These are phyloP conservation scores for Maconellicoccus hirsutus DNA, from an alignment of 1,140 invertebrate species.

Conservation along the genomic window DNA sequence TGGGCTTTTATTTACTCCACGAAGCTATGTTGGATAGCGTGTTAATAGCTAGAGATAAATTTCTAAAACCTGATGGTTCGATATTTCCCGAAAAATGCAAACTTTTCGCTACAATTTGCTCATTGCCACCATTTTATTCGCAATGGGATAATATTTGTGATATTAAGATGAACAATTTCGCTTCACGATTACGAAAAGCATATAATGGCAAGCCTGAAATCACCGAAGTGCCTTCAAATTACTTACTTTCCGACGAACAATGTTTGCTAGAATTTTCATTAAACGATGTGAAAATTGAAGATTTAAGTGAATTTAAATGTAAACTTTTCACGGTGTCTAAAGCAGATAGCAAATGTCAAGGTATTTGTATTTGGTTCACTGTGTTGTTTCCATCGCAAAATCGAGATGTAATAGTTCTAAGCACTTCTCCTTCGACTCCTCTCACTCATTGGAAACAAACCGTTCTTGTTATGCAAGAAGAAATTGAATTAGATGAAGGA, in stretches of 20 bases:
- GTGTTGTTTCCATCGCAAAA: conserved; percentile 33
- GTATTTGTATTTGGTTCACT: conserved; percentile 44
- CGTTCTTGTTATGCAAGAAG: conserved; percentile 45
- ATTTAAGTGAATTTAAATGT: conserved; percentile 33
- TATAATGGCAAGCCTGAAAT: conserved; percentile 35
- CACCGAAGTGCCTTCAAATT: conserved; percentile 32
- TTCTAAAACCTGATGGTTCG: conserved; percentile 51
- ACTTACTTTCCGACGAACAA: conserved; percentile 38
- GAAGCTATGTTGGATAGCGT: conserved; percentile 96
- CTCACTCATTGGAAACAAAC: conserved; percentile 97
- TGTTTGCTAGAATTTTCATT: conserved; percentile 35
- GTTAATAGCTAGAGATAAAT: conserved; percentile 80
- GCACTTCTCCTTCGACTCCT: conserved; percentile 58
- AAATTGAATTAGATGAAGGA: conserved; percentile 34
- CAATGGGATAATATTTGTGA: conserved; percentile 43
- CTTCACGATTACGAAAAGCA: conserved; percentile 22
- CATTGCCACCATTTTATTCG: conserved; percentile 50
- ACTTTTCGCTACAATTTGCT: conserved; percentile 51
- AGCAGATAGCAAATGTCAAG: conserved; percentile 54
- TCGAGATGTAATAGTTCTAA: conserved; percentile 41
- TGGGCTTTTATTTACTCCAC: conserved; percentile 97
- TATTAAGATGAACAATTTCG: conserved; percentile 28
- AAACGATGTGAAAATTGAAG: conserved; percentile 29
- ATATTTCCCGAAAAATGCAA: conserved; percentile 37
- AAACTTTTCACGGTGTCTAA: conserved; percentile 37